Evolutionary conservation across 2,113 vertebrate genomes (phyloP), one percentile per base, ranked within the genome.

Genomic region (Macquaria australasica): DNA sequence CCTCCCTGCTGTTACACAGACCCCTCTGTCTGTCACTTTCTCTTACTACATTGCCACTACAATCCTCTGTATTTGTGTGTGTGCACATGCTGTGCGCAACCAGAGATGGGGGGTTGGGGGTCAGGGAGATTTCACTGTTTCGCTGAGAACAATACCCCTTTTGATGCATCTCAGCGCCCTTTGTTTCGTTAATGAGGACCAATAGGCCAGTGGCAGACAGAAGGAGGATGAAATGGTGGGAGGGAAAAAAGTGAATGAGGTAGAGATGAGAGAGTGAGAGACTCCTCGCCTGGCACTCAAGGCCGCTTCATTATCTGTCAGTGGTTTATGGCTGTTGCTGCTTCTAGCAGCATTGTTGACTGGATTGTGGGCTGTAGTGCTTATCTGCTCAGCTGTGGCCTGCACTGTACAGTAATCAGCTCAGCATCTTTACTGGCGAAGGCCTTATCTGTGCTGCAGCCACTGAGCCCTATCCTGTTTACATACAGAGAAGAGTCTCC

Each of bases 21-120:
- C 85, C 89, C 80, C 89, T 90, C 92, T 92, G 93, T 93, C 92
- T 93, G 89, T 91, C 91, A 91, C 93, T 94, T 92, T 93, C 91
- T 83, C 91, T 89, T 71, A 88, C 83, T 82, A 73, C 88, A 79
- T 73, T 50, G 66, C 64, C 41, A 53, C 73, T 56, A 72, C 86
- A 81, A 55, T 82, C 82, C 84, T 92, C 90, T 91, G 84, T 90
- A 50, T 90, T 60, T 87, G 86, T 81, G 70, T 59, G 71, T 56
- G 60, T 43, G 58, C 31, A 8, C 71, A 86, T 86, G 77, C 76
- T 77, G 73, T 83, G 79, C 20, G 64, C 73, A 79, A 78, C 43
- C 77, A 85, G 77, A 73, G 70, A 87, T 78, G 78, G 79, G 79
- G 81, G 81, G 78, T 34, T 43, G 82, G 73, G 84, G 88, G 66